A percentile compares a stretch with the other conserved stretches of the same genome.
Evolutionary conservation across 2,888 invertebrate species (phyloP).

Genomic region (Drosophila subquinaria): DNA sequence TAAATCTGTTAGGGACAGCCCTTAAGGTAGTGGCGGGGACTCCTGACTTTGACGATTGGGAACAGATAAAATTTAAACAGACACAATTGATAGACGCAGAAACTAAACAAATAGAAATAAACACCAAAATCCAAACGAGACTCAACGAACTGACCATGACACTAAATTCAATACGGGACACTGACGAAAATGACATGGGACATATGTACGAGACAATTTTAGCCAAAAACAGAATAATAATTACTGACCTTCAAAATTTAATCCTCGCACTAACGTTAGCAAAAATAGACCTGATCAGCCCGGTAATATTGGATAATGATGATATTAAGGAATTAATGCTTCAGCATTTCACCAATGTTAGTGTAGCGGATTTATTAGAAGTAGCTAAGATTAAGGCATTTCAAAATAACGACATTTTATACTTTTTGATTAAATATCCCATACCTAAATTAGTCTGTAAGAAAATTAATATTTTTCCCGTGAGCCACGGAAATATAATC

Average conservation of each 20-base stretch:
- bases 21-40: slow-evolving; percentile 15
- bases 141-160: slow-evolving; percentile 12
- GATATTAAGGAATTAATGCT: slow-evolving; percentile 5
- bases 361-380: neutral
- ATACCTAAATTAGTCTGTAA: neutral
- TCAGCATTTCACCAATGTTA: slow-evolving; percentile 16
- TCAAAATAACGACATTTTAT: neutral
- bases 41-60: slow-evolving; percentile 18
- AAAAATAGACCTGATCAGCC: slow-evolving; percentile 16
- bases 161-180: slow-evolving; percentile 1
- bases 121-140: slow-evolving; percentile 8
- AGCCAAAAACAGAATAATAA: slow-evolving; percentile 5
- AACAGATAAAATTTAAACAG: slow-evolving; percentile 16
- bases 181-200: neutral
- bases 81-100: slow-evolving; percentile 14
- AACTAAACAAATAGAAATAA: slow-evolving; percentile 20
- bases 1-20: slow-evolving; percentile 13
- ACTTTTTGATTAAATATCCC: neutral
- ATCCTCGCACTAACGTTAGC: slow-evolving; percentile 7
- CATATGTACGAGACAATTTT: neutral
- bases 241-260: slow-evolving; percentile 13
- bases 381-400: slow-evolving; percentile 15
- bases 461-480: neutral
- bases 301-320: slow-evolving; percentile 4
- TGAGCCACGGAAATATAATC: neutral